phyloP scores from a whole-genome alignment of 2,888 invertebrate species.

The Pollenia amentaria region DNA sequence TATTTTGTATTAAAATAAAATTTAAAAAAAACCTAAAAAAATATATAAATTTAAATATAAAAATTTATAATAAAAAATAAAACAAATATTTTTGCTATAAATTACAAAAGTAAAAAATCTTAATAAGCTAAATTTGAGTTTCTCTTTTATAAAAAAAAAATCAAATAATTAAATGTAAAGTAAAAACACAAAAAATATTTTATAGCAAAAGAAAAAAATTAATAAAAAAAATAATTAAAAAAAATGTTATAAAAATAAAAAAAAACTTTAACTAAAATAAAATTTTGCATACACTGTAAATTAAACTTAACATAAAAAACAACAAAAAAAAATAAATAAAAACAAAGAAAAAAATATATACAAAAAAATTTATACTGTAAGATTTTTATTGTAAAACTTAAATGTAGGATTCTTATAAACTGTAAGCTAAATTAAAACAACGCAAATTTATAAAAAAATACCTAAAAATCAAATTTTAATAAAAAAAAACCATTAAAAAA shows the following conservation, averaged over 20 bases:
- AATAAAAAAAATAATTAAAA: slow-evolving; percentile 49
- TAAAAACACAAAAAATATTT: slow-evolving; percentile 52
- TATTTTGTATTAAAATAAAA: slow-evolving; percentile 64
- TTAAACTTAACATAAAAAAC: slow-evolving; percentile 60
- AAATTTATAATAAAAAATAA: slow-evolving; percentile 62
- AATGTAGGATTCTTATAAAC: slow-evolving; percentile 68
- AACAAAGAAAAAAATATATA: slow-evolving; percentile 53
- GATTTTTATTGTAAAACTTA: slow-evolving; percentile 74
- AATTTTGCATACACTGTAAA: slow-evolving; percentile 72
- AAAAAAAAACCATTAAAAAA: slow-evolving; percentile 68
- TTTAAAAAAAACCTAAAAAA: slow-evolving; percentile 39
- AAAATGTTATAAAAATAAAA: slow-evolving; percentile 51
- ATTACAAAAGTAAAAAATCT: slow-evolving; percentile 68
- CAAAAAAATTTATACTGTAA: slow-evolving; percentile 72
- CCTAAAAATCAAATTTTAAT: slow-evolving; percentile 46
- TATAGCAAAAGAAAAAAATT: slow-evolving; percentile 49
- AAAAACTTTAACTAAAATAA: slow-evolving; percentile 53
- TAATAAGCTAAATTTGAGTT: slow-evolving; percentile 72
- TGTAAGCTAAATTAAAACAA: slow-evolving; percentile 73
- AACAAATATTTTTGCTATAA: slow-evolving; percentile 73
- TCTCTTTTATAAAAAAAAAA: slow-evolving; percentile 62
- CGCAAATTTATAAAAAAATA: slow-evolving; percentile 60
- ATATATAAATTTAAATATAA: slow-evolving; percentile 32
- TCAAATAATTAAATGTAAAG: slow-evolving; percentile 68
- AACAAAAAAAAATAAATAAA: slow-evolving; percentile 37